phyloP scores from a whole-genome alignment of 2,888 invertebrate genomes.

The Nyleta sp. region DNA sequence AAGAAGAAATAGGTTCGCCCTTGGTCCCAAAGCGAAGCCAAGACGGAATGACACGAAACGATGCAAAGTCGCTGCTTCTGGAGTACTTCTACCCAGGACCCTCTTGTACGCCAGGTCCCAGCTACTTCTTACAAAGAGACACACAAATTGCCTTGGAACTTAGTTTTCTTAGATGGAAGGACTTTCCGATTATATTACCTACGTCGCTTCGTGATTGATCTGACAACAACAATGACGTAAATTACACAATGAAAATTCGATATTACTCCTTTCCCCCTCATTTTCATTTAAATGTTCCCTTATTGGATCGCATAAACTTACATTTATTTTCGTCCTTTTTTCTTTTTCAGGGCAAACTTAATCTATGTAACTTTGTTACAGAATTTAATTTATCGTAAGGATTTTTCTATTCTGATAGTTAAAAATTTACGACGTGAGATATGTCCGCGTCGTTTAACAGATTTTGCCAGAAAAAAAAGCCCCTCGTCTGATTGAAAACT shows the following conservation, averaged over 20 bases:
- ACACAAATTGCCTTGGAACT: constrained; percentile 81
- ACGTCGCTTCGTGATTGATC: constrained; percentile 78
- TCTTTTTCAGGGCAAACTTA: constrained; percentile 27
- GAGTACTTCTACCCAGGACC: constrained; percentile 65
- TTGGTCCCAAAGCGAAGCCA: constrained; percentile 63
- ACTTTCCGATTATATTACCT: constrained; percentile 81
- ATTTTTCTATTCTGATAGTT: constrained; percentile 30
- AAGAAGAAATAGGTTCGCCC: constrained; percentile 64
- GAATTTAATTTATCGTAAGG: constrained; percentile 36
- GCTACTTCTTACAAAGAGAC: constrained; percentile 79
- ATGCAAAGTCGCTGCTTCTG: constrained; percentile 77
- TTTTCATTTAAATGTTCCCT: constrained; percentile 43
- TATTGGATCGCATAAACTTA: too few relatives aligned
- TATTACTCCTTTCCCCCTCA: constrained; percentile 20
- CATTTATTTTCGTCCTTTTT: constrained; percentile 1
- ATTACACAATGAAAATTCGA: constrained; percentile 52
- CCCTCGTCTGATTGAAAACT: constrained; percentile 58
- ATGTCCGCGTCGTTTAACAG: constrained; percentile 46
- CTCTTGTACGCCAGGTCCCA: constrained; percentile 66
- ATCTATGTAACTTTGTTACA: constrained; percentile 19
- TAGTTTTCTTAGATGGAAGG: constrained; percentile 80
- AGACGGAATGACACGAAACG: constrained; percentile 70
- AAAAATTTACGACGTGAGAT: constrained; percentile 44
- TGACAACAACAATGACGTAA: constrained; percentile 75
- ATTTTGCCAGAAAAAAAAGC: constrained; percentile 2